phyloP scores from a whole-genome alignment of 2,888 invertebrate genomes.

The Phaedon cochleariae region DNA sequence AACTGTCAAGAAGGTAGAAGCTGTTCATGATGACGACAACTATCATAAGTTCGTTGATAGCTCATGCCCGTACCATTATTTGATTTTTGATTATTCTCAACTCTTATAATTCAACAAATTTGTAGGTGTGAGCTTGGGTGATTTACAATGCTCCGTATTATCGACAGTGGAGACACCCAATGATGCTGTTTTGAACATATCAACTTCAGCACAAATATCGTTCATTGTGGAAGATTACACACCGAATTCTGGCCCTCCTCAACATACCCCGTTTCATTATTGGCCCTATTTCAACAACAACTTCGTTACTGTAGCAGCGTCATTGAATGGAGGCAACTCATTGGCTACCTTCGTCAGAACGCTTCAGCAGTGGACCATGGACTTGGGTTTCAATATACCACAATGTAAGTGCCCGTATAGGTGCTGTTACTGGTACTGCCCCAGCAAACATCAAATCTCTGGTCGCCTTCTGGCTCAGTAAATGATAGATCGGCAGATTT shows the following conservation, averaged over 20 bases:
- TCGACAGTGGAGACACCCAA: slow-evolving; percentile 72
- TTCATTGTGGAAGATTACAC: slow-evolving; percentile 71
- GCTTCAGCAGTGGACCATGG: slow-evolving; percentile 81
- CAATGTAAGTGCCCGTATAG: slow-evolving; percentile 65
- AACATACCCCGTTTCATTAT: slow-evolving; percentile 69
- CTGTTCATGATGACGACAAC: too few species aligned
- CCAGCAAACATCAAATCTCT: neutral
- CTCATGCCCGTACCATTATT: slow-evolving; percentile 3
- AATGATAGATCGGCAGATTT: too few species aligned
- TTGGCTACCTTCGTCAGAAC: slow-evolving; percentile 82
- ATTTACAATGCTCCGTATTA: slow-evolving; percentile 85
- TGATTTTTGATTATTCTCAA: too few species aligned
- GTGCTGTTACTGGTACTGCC: neutral
- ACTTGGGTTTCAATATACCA: slow-evolving; percentile 78
- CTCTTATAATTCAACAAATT: neutral
- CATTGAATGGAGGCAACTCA: slow-evolving; percentile 85
- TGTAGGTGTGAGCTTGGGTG: slow-evolving; percentile 77
- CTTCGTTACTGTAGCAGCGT: slow-evolving; percentile 83
- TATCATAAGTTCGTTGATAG: too few species aligned
- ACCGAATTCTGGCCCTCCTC: slow-evolving; percentile 55
- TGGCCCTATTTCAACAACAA: slow-evolving; percentile 78
- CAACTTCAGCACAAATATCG: slow-evolving; percentile 86
- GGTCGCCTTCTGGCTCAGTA: too few species aligned
- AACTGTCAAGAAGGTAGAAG: too few species aligned
- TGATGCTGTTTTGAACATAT: slow-evolving; percentile 83